These are phyloP conservation scores for Nomada flava DNA, from an alignment of 2,888 invertebrate species.

Conservation along the genomic window DNA sequence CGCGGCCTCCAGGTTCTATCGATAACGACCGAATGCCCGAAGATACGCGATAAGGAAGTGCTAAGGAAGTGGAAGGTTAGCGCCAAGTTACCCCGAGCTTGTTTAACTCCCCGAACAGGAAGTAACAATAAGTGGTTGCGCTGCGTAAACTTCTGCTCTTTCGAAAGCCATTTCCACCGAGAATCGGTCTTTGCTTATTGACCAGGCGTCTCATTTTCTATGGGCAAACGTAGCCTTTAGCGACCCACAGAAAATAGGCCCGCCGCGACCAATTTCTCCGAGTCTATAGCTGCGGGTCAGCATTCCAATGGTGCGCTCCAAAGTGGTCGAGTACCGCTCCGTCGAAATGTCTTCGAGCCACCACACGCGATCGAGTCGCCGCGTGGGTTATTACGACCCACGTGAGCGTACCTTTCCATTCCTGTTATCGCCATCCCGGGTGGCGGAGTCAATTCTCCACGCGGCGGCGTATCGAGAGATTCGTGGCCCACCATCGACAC, in stretches of 20 bases:
- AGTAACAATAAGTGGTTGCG: too few relatives aligned
- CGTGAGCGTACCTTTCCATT: slow-evolving; percentile 13
- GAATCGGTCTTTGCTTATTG: not conserved
- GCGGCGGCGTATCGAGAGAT: slow-evolving; percentile 2
- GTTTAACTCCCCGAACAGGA: too few relatives aligned
- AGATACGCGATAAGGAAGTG: not conserved
- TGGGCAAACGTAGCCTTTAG: not conserved
- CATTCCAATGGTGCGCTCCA: slow-evolving; percentile 2
- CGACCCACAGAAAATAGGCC: not conserved
- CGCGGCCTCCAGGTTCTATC: not conserved
- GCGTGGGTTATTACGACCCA: slow-evolving; percentile 32
- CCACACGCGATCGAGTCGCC: not conserved
- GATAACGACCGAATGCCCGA: slow-evolving; percentile 2
- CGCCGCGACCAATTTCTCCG: slow-evolving; percentile 1
- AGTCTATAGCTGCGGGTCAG: not conserved
- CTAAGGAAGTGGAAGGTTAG: too few relatives aligned
- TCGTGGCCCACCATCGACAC: slow-evolving; percentile 3
- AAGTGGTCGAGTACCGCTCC: not conserved
- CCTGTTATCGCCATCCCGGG: slow-evolving; percentile 27
- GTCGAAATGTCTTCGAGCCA: not conserved
- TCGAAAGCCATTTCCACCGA: not conserved
- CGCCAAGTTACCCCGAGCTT: too few relatives aligned
- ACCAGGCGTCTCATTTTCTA: not conserved
- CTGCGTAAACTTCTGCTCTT: not conserved
- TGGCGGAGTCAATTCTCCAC: slow-evolving; percentile 31